phyloP scores from a whole-genome alignment of 2,888 invertebrate genomes.

The Trilocha varians region DNA sequence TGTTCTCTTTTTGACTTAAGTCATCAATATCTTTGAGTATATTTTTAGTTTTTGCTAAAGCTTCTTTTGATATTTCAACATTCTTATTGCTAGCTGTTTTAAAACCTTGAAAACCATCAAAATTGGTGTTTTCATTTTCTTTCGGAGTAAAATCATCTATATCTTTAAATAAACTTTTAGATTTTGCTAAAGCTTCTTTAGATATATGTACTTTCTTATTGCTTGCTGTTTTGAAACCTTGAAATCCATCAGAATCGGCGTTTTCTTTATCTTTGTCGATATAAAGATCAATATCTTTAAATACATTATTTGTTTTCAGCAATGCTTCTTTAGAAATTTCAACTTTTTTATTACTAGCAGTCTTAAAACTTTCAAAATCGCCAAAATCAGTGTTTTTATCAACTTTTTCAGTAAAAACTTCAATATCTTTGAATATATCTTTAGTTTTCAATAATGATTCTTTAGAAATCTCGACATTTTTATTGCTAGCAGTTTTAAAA shows the following conservation, averaged over 20 bases:
- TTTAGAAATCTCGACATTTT: constrained; percentile 26
- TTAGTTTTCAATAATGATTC: constrained; percentile 19
- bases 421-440: constrained; percentile 7
- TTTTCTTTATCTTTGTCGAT: not conserved
- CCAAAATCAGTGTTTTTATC: not conserved
- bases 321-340: constrained; percentile 30
- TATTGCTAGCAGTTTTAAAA: constrained; percentile 40
- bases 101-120: constrained; percentile 27
- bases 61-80: constrained; percentile 31
- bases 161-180: constrained; percentile 34
- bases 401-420: not conserved
- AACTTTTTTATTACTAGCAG: constrained; percentile 31
- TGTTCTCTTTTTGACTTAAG: not conserved
- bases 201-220: constrained; percentile 41
- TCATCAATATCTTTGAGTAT: constrained; percentile 28
- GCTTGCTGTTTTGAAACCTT: constrained; percentile 48
- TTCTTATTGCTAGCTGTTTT: constrained; percentile 47
- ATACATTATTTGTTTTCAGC: constrained; percentile 27
- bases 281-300: constrained; percentile 21
- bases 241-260: constrained; percentile 12
- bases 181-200: constrained; percentile 24
- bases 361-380: constrained; percentile 28
- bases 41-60: constrained; percentile 28
- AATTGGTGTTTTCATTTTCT: constrained; percentile 11
- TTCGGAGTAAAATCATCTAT: constrained; percentile 9